Evolutionary conservation across 2,797 vertebrate species (phyloP).

Genomic region (Poeciliopsis paucimaculata): DNA sequence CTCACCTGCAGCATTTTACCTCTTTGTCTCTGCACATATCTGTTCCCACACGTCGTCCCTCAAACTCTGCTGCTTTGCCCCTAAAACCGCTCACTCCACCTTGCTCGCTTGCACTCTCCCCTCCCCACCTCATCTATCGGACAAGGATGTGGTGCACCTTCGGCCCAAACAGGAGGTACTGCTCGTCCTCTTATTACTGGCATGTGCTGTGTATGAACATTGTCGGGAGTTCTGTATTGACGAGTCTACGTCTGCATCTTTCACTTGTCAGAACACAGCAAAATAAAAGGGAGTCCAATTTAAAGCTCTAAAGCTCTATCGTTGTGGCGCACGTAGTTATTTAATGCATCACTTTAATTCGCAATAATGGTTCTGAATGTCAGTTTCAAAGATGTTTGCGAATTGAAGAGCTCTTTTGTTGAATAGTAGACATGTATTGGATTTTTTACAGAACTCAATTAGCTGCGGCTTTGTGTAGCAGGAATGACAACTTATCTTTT

Average conservation of each 20-base stretch:
- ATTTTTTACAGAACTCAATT: background rate
- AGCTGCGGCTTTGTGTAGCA: background rate
- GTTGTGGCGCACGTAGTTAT: background rate
- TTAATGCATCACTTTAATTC: background rate
- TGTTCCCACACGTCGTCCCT: conserved; percentile 12
- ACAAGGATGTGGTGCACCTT: conserved; percentile 90
- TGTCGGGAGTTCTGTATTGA: conserved; percentile 46
- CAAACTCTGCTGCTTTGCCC: conserved; percentile 57
- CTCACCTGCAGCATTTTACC: conserved; percentile 72
- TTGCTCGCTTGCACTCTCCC: conserved; percentile 35
- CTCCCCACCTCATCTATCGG: conserved; percentile 82
- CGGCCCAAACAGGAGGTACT: conserved; percentile 99
- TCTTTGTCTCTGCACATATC: conserved; percentile 73
- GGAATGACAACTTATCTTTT: conserved; percentile 1
- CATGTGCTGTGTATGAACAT: conserved; percentile 61
- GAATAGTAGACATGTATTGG: background rate
- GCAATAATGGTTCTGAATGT: background rate
- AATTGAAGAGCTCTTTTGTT: background rate
- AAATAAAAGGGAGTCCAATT: background rate
- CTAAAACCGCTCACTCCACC: conserved; percentile 54
- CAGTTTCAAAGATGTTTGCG: background rate
- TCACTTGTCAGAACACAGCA: conserved; percentile 11
- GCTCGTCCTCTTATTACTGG: conserved; percentile 63
- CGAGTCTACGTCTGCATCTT: conserved; percentile 25
- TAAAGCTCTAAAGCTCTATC: conserved; percentile 3